Evolutionary conservation across 1,140 invertebrate species (phyloP).

Genomic region (Trichonephila clavipes): DNA sequence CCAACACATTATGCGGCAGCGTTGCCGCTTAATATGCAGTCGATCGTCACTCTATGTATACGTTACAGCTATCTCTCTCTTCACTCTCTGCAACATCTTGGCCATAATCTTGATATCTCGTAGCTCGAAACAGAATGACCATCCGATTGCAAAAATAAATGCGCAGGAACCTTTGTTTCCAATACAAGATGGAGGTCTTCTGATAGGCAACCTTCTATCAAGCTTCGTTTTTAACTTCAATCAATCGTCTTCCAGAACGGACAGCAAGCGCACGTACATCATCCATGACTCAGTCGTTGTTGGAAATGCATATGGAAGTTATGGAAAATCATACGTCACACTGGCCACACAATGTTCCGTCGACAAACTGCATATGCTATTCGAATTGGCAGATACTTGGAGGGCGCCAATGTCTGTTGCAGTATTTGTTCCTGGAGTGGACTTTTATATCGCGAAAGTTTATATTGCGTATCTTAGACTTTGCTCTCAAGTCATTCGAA

Average conservation of each 20-base stretch:
- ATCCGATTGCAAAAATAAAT: constrained; percentile 9
- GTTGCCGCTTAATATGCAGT: constrained; percentile 63
- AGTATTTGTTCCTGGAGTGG: constrained; percentile 88
- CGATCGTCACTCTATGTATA: constrained; percentile 67
- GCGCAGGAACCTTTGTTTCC: background rate
- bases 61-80: constrained; percentile 64
- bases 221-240: constrained; percentile 69
- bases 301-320: constrained; percentile 70
- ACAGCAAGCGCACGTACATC: constrained; percentile 67
- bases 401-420: constrained; percentile 92
- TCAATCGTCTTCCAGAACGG: constrained; percentile 68
- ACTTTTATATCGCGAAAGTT: constrained; percentile 80
- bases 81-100: constrained; percentile 66
- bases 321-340: constrained; percentile 83
- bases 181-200: constrained; percentile 39
- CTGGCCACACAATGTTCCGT: constrained; percentile 92
- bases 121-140: background rate
- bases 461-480: constrained; percentile 88
- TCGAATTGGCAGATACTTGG: constrained; percentile 89
- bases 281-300: constrained; percentile 75
- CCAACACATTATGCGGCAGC: constrained; percentile 72
- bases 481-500: constrained; percentile 87
- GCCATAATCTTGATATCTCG: constrained; percentile 68
- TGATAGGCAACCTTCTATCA: constrained; percentile 63
- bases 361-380: constrained; percentile 88